These are phyloP conservation scores for Brachymystax lenok DNA, from an alignment of 2,797 vertebrate species.

Conservation along the genomic window DNA sequence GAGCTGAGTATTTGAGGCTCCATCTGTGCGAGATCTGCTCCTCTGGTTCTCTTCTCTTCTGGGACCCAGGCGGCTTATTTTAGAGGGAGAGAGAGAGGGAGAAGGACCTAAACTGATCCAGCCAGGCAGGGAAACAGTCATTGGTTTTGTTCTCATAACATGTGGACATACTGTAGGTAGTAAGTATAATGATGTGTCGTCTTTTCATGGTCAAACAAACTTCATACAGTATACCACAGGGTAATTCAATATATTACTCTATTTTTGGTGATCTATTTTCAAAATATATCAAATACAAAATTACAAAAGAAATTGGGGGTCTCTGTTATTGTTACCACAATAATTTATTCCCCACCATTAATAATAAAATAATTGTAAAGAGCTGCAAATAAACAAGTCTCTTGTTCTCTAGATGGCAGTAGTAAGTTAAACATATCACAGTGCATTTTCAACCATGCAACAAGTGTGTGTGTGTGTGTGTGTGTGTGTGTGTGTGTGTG, in stretches of 20 bases:
- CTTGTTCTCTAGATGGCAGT: slow-evolving; percentile 83
- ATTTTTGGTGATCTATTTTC: neutral
- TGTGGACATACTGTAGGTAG: neutral
- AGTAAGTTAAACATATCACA: slow-evolving; percentile 72
- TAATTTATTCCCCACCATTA: too few species aligned
- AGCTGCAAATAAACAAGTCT: slow-evolving; percentile 33
- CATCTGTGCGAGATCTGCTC: slow-evolving; percentile 50
- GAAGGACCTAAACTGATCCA: slow-evolving; percentile 30
- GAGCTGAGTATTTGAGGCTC: slow-evolving; percentile 47
- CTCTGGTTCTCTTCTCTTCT: slow-evolving; percentile 44
- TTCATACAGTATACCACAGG: neutral
- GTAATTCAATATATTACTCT: neutral
- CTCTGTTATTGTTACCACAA: too few species aligned
- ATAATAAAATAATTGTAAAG: slow-evolving; percentile 33
- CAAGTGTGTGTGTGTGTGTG: slow-evolving; percentile 35
- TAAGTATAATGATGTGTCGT: neutral
- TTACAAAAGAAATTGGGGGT: neutral
- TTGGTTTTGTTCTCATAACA: neutral
- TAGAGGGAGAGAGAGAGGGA: slow-evolving; percentile 29
- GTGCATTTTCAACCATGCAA: slow-evolving; percentile 29
- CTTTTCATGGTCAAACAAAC: neutral
- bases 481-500: too few species aligned
- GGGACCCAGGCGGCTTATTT: slow-evolving; percentile 42
- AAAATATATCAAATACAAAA: neutral
- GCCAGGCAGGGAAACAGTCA: slow-evolving; percentile 3